A percentile compares a stretch with the other conserved stretches of the same genome.
Conservation (phyloP, 2,113 vertebrate genomes). For the Megaceryle torquata region DNA sequence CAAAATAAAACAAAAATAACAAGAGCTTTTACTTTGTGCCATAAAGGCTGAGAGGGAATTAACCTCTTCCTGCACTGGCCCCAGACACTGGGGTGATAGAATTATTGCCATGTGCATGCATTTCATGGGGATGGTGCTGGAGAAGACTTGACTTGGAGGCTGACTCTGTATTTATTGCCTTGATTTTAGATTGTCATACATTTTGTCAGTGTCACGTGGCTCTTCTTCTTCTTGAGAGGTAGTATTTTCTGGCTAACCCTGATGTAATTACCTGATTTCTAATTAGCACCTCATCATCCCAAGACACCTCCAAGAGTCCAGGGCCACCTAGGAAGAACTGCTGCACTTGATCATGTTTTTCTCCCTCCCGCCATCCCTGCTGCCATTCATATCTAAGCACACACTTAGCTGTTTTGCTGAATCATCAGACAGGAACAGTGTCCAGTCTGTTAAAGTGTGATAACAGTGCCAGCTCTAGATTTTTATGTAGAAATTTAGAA, state of each 20-base stretch:
- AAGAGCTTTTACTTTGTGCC: not conserved
- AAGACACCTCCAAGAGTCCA: not conserved
- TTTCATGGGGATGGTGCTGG: not conserved
- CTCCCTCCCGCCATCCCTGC: not conserved
- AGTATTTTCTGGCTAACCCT: not conserved
- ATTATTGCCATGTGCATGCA: rapidly evolving
- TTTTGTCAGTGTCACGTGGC: not conserved
- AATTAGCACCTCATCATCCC: not conserved
- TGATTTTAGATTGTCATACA: not conserved
- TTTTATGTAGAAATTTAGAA: not conserved
- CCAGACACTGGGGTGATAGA: not conserved
- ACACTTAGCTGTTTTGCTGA: not conserved
- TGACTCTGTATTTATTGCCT: not conserved
- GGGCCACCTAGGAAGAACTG: not conserved
- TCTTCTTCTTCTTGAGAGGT: not conserved
- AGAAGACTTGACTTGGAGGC: not conserved
- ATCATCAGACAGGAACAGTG: not conserved
- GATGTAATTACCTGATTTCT: not conserved
- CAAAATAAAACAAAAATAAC: constrained; percentile 13
- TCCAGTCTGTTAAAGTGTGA: not conserved
- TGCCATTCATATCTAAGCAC: not conserved
- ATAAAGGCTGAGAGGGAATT: not conserved
- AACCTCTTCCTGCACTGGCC: not conserved
- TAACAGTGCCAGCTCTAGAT: not conserved
- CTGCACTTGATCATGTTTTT: not conserved